Evolutionary conservation across 2,113 vertebrate genomes (phyloP).

Genomic region (Pelodiscus sinensis): DNA sequence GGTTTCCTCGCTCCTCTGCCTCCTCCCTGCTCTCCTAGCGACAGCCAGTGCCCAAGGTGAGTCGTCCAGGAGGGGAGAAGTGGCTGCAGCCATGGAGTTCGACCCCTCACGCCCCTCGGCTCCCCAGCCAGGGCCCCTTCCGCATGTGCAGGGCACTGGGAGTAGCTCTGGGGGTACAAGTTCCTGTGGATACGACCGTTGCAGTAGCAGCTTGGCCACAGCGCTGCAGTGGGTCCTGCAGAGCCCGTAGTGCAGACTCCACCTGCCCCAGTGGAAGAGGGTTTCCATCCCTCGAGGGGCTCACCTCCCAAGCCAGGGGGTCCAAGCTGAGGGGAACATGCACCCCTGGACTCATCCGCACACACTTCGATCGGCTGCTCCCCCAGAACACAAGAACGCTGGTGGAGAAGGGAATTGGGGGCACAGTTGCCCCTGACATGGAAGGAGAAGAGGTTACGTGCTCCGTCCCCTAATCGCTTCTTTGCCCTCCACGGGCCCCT

Average conservation of each 20-base stretch:
- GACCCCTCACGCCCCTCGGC: not conserved
- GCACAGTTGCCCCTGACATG: too few relatives aligned
- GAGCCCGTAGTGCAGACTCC: not conserved
- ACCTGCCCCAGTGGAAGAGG: not conserved
- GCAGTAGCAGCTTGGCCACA: not conserved
- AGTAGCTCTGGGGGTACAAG: not conserved
- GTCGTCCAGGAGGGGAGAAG: not conserved
- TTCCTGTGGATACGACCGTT: not conserved
- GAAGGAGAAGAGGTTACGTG: too few relatives aligned
- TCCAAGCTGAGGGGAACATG: not conserved
- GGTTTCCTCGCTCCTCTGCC: not conserved
- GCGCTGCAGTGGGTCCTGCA: not conserved
- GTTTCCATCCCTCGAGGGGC: not conserved
- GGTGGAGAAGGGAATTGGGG: too few relatives aligned
- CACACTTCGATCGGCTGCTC: too few relatives aligned
- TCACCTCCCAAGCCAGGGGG: not conserved
- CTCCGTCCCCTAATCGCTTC: too few relatives aligned
- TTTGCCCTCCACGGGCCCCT: too few relatives aligned
- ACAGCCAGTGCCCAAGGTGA: not conserved
- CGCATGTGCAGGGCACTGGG: not conserved
- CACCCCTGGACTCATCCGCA: not conserved
- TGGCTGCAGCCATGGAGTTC: not conserved
- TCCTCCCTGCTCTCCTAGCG: not conserved
- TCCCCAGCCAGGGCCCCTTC: not conserved
- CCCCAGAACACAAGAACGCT: too few relatives aligned